Base-by-base conservation (phyloP, 2,888 invertebrate genomes). In the Cryptops parisi region DNA sequence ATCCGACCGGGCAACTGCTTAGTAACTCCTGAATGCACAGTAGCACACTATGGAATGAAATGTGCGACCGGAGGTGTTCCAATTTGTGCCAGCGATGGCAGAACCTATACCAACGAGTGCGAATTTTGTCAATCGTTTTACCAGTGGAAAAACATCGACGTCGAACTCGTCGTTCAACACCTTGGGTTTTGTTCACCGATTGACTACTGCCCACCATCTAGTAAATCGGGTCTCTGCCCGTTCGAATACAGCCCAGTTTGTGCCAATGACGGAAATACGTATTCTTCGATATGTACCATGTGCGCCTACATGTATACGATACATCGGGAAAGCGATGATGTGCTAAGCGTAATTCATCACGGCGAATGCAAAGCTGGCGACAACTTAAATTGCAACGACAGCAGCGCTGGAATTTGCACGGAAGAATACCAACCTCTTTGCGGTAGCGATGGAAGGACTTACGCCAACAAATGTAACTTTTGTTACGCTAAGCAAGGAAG, bases 61-160 rank as follows among this genome's bases (percentile, higher is more conserved):
- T 47, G 47, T 33, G 27, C 47, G 3, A 15, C 12, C 25, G 27
- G 19, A 26, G 25, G 27, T 26, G 4, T 26, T 2, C 47, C 47
- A 2, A 21, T 47, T 2, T 47, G 47, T 33, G 47, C 26, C 9
- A 47, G 27, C 17, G 26, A 47, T 26, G 47, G 47, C 27, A 3
- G 27, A 47, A 47, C 47, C 2, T 47, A 47, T 12, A 3, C 6
- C 47, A 47, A 2, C 47, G 27, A 47, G 27, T 47, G 47, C 47
- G 9, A 2, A 4, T 26, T 47, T 24, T 47, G 47, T 25, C 21
- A 15, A 4, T 5, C 25, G 2, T 26, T 26, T 21, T 47, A 26
- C 27, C 12, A 27, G 2, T 21, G 21, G 27, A 3, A 25, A 25
- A 17, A 47, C 3, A 21, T 15, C 9, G 47, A 27, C 6, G 21